These are phyloP conservation scores for Drosophila sproati DNA, from an alignment of 1,140 invertebrate genomes.

Conservation along the genomic window DNA sequence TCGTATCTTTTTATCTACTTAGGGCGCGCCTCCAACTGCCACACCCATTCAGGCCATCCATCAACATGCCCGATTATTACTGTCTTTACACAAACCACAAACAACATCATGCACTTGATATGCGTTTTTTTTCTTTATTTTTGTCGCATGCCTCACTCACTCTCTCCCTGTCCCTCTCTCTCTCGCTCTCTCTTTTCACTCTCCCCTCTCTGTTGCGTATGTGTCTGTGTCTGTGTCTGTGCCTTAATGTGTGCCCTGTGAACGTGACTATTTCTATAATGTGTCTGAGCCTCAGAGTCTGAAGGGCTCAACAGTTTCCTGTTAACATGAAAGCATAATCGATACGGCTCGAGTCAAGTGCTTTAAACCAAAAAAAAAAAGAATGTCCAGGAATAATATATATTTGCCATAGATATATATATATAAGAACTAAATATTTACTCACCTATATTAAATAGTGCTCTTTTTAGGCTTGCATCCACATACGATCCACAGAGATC, in stretches of 20 bases:
- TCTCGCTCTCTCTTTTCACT: neutral
- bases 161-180: neutral
- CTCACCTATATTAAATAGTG: too few species aligned
- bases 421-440: too few species aligned
- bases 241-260: constrained; percentile 25
- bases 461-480: neutral
- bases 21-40: constrained; percentile 17
- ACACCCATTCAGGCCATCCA: constrained; percentile 12
- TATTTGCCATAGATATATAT: too few species aligned
- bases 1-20: constrained; percentile 69
- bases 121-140: constrained; percentile 24
- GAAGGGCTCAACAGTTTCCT: constrained; percentile 28
- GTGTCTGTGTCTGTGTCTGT: neutral
- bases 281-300: constrained; percentile 53
- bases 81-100: constrained; percentile 37
- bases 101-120: constrained; percentile 66
- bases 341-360: constrained; percentile 18
- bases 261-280: constrained; percentile 70
- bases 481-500: constrained; percentile 10
- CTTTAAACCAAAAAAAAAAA: neutral
- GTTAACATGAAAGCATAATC: constrained; percentile 32
- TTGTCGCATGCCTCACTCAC: constrained; percentile 14
- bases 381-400: too few species aligned
- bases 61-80: constrained; percentile 40
- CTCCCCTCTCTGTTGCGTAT: neutral